phyloP scores from a whole-genome alignment of 2,888 invertebrate genomes.

The Latrodectus elegans region DNA sequence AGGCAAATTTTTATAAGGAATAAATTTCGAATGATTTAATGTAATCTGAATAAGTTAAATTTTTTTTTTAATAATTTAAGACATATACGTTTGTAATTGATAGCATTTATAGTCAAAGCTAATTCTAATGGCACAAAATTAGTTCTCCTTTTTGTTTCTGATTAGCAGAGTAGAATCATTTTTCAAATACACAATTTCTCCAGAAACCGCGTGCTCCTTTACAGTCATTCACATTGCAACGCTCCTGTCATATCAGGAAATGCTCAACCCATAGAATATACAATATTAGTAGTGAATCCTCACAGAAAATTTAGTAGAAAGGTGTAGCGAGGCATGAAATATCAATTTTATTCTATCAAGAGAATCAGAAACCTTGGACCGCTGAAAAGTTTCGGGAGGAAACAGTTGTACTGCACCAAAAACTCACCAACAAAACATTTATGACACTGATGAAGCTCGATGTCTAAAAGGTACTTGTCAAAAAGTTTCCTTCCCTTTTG shows the following conservation, averaged over 20 bases:
- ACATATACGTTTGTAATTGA: too few relatives aligned
- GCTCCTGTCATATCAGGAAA: background rate
- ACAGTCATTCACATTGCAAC: background rate
- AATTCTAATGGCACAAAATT: too few relatives aligned
- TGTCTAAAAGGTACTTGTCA: slow-evolving; percentile 46
- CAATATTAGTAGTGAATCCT: background rate
- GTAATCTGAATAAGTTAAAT: too few relatives aligned
- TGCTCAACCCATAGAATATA: background rate
- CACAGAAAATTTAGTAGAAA: too few relatives aligned
- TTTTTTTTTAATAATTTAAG: too few relatives aligned
- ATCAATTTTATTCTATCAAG: slow-evolving; percentile 4
- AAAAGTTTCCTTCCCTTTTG: slow-evolving; percentile 42
- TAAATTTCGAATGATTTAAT: too few relatives aligned
- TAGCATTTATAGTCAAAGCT: too few relatives aligned
- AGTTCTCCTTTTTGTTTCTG: too few relatives aligned
- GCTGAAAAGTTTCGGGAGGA: background rate
- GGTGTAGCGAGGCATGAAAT: slow-evolving; percentile 7
- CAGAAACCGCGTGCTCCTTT: background rate
- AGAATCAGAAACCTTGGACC: background rate
- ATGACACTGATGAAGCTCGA: slow-evolving; percentile 54
- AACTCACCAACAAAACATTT: slow-evolving; percentile 49
- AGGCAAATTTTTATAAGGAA: too few relatives aligned
- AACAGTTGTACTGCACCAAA: slow-evolving; percentile 2
- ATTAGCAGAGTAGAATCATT: too few relatives aligned
- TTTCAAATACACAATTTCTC: too few relatives aligned